Base-by-base conservation (phyloP, 2,888 invertebrate genomes). In the Plebejus argus region DNA sequence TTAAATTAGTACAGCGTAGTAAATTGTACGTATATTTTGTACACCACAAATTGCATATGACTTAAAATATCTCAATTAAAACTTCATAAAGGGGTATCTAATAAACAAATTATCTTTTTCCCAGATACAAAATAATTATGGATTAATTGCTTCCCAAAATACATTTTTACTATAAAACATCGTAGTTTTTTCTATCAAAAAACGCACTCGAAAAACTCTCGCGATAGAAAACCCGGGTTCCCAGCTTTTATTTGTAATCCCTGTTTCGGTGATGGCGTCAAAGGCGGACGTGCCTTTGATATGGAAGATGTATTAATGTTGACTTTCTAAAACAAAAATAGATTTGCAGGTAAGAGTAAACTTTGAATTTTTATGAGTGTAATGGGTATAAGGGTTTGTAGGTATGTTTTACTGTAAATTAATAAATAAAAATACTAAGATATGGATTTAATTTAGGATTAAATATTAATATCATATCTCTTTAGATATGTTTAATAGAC, bases 211-310 rank as follows among this genome's bases (percentile, higher is more conserved):
- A 18, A 66, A 66, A 28, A 66, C 66, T 66, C 66, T 5, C 10
- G 4, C 23, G 58, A 20, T 66, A 12, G 58, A 66, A 66, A 66
- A 15, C 61, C 66, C 28, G 3, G 66, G 66, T 15, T 23, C 18
- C 23, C 18, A 15, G 12, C 28, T 33, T 66, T 33, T 66, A 66
- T 66, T 66, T 66, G 66, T 66, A 66, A 28, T 33, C 28, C 66
- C 28, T 66, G 7, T 66, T 66, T 66, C 28, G 28, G 28, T 28
- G 66, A 66, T 66, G 66, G 66, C 28, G 66, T 66, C 66, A 66
- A 66, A 66, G 66, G 66, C 28, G 28, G 23, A 66, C 66, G 66
- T 66, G 66, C 66, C 66, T 66, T 66, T 66, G 66, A 66, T 66
- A 66, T 28, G 66, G 15, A 66, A 66, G 66, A 66, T 66, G 66